Conservation (phyloP, 2,113 vertebrate genomes). For the Pterophyllum scalare region DNA sequence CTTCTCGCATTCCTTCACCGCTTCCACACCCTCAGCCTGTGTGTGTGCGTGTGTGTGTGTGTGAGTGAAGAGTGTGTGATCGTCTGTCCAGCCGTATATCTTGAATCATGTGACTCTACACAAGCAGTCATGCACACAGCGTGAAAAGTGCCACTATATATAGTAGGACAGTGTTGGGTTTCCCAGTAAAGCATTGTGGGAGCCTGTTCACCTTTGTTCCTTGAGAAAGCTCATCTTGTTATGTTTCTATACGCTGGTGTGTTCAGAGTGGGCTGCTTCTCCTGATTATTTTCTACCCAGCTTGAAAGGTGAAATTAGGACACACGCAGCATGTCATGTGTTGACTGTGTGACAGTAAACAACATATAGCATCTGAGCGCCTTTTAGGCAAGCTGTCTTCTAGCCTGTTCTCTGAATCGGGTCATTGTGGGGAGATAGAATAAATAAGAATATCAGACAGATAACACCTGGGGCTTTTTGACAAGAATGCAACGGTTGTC, state of each 20-base stretch:
- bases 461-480: neutral
- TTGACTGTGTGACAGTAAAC: neutral
- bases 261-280: slow-evolving; percentile 3
- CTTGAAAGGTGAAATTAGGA: slow-evolving; percentile 26
- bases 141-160: slow-evolving; percentile 76
- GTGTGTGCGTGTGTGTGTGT: slow-evolving; percentile 19
- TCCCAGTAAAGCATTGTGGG: slow-evolving; percentile 67
- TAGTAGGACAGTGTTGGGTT: slow-evolving; percentile 76
- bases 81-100: slow-evolving; percentile 64
- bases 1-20: slow-evolving; percentile 62
- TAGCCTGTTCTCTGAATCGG: slow-evolving; percentile 14
- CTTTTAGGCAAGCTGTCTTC: neutral
- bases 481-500: neutral
- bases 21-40: slow-evolving; percentile 46
- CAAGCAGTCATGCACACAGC: slow-evolving; percentile 69
- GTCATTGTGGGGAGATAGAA: slow-evolving; percentile 8
- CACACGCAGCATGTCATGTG: neutral
- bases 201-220: slow-evolving; percentile 56
- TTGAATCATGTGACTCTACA: slow-evolving; percentile 76
- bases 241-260: slow-evolving; percentile 18
- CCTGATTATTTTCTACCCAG: slow-evolving; percentile 9
- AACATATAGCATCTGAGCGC: neutral
- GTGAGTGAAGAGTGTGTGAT: slow-evolving; percentile 19
- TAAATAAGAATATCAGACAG: slow-evolving; percentile 9
- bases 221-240: slow-evolving; percentile 34